Conservation (phyloP, 1,140 invertebrate genomes). For the Lethocerus indicus region DNA sequence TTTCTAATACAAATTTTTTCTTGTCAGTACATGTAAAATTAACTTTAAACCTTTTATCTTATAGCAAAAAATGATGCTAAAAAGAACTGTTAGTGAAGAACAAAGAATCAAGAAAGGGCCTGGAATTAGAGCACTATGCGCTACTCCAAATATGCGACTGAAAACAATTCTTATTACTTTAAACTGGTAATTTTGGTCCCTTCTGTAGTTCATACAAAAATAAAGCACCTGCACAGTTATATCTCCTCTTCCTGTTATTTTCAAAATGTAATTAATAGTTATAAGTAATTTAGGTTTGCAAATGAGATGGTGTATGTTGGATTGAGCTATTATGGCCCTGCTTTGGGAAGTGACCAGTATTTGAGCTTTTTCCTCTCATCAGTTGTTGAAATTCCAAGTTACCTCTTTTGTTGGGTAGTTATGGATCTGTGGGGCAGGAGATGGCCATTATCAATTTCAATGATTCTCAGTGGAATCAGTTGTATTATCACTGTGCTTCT, state of each 20-base stretch:
- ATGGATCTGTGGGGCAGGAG: constrained; percentile 68
- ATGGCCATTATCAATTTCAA: constrained; percentile 66
- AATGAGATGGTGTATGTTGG: constrained; percentile 72
- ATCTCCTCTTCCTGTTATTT: too few species aligned
- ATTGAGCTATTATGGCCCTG: constrained; percentile 70
- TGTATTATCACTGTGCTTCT: constrained; percentile 67
- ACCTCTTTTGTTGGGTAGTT: constrained; percentile 62
- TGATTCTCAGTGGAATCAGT: constrained; percentile 62
- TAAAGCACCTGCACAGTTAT: constrained; percentile 2
- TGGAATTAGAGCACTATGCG: constrained; percentile 52
- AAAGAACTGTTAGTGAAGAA: constrained; percentile 41
- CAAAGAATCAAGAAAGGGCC: constrained; percentile 36
- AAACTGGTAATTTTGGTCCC: constrained; percentile 33
- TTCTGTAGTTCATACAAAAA: background rate
- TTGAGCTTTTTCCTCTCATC: constrained; percentile 72
- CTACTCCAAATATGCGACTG: constrained; percentile 71
- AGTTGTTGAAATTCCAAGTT: constrained; percentile 68
- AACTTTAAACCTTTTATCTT: background rate
- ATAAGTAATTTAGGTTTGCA: constrained; percentile 30
- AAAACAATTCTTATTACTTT: constrained; percentile 39
- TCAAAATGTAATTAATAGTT: constrained; percentile 1
- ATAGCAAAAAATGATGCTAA: constrained; percentile 46
- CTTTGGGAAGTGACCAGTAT: constrained; percentile 66
- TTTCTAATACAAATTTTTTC: too few species aligned
- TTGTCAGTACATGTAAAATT: too few species aligned